phyloP scores from a whole-genome alignment of 2,797 vertebrate species.

The Antennarius maculatus region DNA sequence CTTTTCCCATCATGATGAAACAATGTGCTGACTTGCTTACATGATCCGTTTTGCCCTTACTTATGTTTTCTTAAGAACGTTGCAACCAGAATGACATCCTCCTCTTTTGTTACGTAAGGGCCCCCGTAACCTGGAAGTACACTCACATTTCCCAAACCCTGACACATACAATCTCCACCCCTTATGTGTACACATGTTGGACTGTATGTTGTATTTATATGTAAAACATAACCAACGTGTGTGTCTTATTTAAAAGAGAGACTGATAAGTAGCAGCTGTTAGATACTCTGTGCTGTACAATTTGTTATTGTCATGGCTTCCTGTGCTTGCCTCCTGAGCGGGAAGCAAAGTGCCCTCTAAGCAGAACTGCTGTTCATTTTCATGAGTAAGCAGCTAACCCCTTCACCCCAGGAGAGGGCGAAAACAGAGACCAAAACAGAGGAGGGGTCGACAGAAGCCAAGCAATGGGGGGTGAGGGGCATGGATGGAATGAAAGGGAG shows the following conservation, averaged over 20 bases:
- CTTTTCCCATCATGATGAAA: slow-evolving; percentile 42
- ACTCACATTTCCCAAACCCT: neutral
- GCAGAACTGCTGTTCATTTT: slow-evolving; percentile 76
- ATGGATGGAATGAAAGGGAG: slow-evolving; percentile 21
- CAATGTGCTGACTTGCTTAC: slow-evolving; percentile 30
- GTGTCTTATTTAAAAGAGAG: slow-evolving; percentile 10
- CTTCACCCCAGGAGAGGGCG: slow-evolving; percentile 60
- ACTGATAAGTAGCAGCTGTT: slow-evolving; percentile 38
- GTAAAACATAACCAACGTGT: neutral
- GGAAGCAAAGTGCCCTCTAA: slow-evolving; percentile 79
- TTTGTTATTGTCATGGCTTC: slow-evolving; percentile 79
- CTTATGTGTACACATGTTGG: neutral
- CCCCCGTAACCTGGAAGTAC: slow-evolving; percentile 31
- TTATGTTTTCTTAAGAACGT: slow-evolving; percentile 44
- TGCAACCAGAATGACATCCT: slow-evolving; percentile 28
- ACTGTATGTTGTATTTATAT: neutral
- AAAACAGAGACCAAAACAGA: slow-evolving; percentile 50
- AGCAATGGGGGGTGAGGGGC: slow-evolving; percentile 36
- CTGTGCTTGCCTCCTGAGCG: slow-evolving; percentile 71
- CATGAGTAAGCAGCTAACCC: slow-evolving; percentile 83
- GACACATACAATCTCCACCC: neutral
- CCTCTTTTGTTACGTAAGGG: slow-evolving; percentile 40
- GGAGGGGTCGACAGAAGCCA: slow-evolving; percentile 43
- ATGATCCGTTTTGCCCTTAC: slow-evolving; percentile 26
- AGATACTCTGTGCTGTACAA: slow-evolving; percentile 45